Evolutionary conservation across 2,113 vertebrate species (phyloP).

Genomic region (Dasypus novemcinctus): DNA sequence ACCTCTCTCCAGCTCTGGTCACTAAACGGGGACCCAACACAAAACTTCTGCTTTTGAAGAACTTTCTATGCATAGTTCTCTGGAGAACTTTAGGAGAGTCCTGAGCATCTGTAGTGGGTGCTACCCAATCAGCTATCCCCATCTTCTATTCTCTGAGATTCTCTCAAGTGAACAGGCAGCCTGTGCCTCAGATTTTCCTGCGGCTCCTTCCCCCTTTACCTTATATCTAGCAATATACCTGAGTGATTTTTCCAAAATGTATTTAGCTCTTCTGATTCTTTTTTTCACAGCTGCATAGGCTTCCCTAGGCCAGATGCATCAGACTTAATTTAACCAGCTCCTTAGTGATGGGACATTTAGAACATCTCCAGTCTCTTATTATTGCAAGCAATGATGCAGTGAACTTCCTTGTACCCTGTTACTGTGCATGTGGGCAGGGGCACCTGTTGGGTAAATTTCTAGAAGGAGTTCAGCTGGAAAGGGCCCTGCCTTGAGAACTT

Average conservation of each 20-base stretch:
- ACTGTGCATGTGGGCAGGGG: background rate
- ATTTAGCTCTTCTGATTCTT: background rate
- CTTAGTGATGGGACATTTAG: background rate
- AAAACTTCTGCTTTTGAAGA: background rate
- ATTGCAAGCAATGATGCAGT: background rate
- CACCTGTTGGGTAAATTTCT: background rate
- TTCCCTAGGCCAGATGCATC: background rate
- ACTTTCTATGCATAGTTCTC: slow-evolving; percentile 90
- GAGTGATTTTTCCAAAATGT: background rate
- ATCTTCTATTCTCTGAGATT: background rate
- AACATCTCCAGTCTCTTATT: background rate
- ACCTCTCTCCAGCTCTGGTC: background rate
- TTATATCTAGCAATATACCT: background rate
- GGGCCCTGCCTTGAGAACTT: background rate
- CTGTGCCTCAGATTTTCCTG: background rate
- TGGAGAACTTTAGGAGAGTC: slow-evolving; percentile 87
- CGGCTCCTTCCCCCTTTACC: background rate
- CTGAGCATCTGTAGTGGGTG: slow-evolving; percentile 86
- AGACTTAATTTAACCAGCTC: background rate
- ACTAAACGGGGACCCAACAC: background rate
- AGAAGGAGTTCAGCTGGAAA: background rate
- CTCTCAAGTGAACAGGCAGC: background rate
- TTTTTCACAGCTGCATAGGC: background rate
- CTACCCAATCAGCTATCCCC: background rate
- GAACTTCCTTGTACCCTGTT: background rate